Evolutionary conservation across 2,113 vertebrate species (phyloP).

Genomic region (Seriola rivoliana): DNA sequence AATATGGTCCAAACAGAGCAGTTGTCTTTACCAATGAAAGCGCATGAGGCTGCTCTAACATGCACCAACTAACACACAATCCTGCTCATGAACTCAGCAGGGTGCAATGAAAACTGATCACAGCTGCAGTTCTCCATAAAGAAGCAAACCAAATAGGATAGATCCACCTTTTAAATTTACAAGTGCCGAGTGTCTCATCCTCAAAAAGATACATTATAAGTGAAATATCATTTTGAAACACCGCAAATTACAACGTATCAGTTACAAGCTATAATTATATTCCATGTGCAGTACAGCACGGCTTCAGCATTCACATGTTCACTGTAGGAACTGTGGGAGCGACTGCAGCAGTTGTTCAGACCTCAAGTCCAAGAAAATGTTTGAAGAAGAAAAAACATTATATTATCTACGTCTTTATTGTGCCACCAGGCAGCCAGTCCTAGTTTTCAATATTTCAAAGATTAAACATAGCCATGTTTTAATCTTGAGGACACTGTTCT

Average conservation of each 20-base stretch:
- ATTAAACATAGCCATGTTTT: constrained; percentile 1
- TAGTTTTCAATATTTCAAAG: constrained; percentile 21
- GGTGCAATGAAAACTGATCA: background rate
- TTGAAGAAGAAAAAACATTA: background rate
- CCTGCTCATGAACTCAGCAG: background rate
- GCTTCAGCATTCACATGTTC: background rate
- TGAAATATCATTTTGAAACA: background rate
- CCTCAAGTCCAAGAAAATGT: background rate
- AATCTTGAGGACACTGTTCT: constrained; percentile 7
- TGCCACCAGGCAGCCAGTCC: background rate
- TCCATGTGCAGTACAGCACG: background rate
- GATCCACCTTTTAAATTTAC: background rate
- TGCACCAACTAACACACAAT: background rate
- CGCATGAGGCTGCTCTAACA: background rate
- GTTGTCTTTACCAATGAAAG: background rate
- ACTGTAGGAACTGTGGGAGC: background rate
- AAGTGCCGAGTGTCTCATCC: background rate
- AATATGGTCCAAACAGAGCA: background rate
- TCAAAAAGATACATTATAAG: background rate
- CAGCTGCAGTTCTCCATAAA: background rate
- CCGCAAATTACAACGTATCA: background rate
- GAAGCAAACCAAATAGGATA: background rate
- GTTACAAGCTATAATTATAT: background rate
- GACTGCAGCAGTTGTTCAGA: background rate
- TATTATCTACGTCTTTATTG: background rate